These are phyloP conservation scores for Ara ararauna DNA, from an alignment of 2,797 vertebrate genomes.

Conservation along the genomic window DNA sequence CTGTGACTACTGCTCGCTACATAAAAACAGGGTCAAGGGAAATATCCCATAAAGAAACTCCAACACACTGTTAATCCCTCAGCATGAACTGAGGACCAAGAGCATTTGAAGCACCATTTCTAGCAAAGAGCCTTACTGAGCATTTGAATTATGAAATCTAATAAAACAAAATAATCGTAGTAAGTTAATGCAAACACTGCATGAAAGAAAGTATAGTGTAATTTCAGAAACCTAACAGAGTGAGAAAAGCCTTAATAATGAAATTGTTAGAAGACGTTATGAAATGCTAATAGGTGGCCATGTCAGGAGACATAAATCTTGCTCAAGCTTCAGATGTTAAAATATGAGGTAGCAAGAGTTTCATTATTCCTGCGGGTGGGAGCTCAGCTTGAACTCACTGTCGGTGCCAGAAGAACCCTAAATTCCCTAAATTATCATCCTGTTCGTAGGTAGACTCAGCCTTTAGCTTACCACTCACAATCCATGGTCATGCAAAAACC, in stretches of 20 bases:
- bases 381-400: neutral
- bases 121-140: neutral
- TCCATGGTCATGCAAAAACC: neutral
- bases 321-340: neutral
- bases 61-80: neutral
- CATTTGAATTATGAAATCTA: neutral
- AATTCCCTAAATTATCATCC: neutral
- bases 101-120: neutral
- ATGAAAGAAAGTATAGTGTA: neutral
- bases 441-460: neutral
- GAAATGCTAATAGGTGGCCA: neutral
- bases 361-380: neutral
- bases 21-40: neutral
- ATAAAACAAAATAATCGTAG: neutral
- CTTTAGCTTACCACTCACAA: neutral
- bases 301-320: neutral
- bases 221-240: neutral
- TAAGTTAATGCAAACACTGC: neutral
- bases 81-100: neutral
- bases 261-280: neutral
- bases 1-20: neutral
- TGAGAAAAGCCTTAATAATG: neutral
- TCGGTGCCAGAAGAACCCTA: neutral
- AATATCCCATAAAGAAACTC: neutral
- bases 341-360: neutral